Evolutionary conservation across 2,113 vertebrate genomes (phyloP).

Genomic region (Cheirogaleus medius): DNA sequence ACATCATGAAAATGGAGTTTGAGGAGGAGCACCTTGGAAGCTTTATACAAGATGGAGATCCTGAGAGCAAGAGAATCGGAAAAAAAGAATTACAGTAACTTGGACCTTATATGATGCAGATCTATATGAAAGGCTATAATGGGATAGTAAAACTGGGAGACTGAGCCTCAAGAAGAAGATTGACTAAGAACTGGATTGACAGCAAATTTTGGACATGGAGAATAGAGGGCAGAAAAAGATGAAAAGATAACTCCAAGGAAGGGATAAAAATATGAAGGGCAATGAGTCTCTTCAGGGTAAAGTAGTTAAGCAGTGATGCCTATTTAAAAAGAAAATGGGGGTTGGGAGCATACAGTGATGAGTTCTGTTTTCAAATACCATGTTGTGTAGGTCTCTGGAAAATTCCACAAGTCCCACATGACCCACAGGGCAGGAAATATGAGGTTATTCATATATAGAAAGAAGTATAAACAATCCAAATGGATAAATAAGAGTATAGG

Average conservation of each 20-base stretch:
- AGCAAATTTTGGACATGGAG: neutral
- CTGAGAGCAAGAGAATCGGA: neutral
- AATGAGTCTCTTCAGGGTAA: neutral
- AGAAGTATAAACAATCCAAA: neutral
- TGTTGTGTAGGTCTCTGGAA: neutral
- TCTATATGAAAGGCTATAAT: neutral
- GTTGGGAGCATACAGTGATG: neutral
- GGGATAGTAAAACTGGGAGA: neutral
- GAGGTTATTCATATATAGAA: neutral
- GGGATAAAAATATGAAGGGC: neutral
- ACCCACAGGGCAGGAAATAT: neutral
- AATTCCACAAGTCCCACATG: neutral
- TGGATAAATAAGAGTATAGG: neutral
- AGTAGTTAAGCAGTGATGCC: neutral
- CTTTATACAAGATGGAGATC: neutral
- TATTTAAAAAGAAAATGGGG: neutral
- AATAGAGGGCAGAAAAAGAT: neutral
- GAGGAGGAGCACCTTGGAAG: neutral
- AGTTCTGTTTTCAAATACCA: conserved; percentile 19
- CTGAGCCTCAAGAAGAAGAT: neutral
- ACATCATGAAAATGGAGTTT: neutral
- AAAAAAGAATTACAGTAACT: neutral
- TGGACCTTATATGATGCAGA: neutral
- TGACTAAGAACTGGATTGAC: neutral
- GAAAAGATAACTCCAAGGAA: neutral